Evolutionary conservation across 2,888 invertebrate genomes (phyloP).

Genomic region (Acanthacorydalis orientalis): DNA sequence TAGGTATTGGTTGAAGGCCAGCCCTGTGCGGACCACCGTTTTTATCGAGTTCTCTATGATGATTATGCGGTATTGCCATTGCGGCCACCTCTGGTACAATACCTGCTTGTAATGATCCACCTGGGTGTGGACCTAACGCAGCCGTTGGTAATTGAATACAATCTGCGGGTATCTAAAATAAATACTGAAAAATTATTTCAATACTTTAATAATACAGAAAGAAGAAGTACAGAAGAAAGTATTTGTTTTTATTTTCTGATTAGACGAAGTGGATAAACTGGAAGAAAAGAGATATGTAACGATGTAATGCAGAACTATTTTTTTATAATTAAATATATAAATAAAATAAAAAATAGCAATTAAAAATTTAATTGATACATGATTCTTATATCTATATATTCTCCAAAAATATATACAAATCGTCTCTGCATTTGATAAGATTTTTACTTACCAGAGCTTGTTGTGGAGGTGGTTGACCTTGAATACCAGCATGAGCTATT

Average conservation of each 20-base stretch:
- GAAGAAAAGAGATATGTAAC: neutral
- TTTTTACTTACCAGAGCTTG: slow-evolving; percentile 17
- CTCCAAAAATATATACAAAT: neutral
- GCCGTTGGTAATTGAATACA: slow-evolving; percentile 14
- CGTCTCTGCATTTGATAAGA: no score
- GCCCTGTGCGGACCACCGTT: slow-evolving; percentile 9
- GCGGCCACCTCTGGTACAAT: slow-evolving; percentile 15
- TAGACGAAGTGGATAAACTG: neutral
- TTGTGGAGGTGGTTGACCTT: slow-evolving; percentile 24
- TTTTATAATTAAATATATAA: no score
- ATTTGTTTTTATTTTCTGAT: neutral
- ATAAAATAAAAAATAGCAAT: neutral
- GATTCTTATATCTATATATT: neutral
- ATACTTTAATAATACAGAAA: neutral
- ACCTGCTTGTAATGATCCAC: slow-evolving; percentile 21
- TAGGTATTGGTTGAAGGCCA: neutral
- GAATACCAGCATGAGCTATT: slow-evolving; percentile 23
- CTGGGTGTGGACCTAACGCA: slow-evolving; percentile 9
- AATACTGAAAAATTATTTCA: neutral
- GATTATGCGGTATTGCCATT: slow-evolving; percentile 10
- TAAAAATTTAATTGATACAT: neutral
- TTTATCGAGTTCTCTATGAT: slow-evolving; percentile 18
- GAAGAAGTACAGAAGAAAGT: neutral
- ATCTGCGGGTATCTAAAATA: slow-evolving; percentile 23
- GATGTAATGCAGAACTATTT: neutral